These are phyloP conservation scores for Drosophila kepulauana DNA, from an alignment of 1,140 invertebrate species.

Conservation along the genomic window DNA sequence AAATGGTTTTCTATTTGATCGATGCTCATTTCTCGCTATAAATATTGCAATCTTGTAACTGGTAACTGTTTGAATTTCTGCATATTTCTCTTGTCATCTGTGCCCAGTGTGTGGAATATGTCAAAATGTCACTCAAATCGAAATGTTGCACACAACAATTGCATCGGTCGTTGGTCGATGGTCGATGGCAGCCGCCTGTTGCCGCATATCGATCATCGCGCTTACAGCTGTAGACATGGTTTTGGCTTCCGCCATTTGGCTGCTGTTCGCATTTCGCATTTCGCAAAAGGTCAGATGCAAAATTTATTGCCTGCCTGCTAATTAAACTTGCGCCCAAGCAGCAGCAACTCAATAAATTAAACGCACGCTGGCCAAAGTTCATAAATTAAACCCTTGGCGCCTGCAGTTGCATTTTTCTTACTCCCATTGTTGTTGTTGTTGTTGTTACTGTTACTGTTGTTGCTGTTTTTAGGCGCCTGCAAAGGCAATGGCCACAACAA, in stretches of 20 bases:
- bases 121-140: constrained; percentile 20
- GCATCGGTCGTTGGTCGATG: no score
- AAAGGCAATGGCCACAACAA: neutral
- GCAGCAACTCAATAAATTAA: constrained; percentile 43
- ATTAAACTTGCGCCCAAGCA: constrained; percentile 30
- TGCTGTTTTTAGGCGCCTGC: constrained; percentile 17
- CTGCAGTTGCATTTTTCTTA: constrained; percentile 21
- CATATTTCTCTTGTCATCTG: neutral
- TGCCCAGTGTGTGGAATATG: constrained; percentile 4
- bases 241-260: constrained; percentile 1
- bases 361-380: constrained; percentile 36
- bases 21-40: neutral
- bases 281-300: neutral
- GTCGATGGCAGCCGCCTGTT: neutral
- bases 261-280: no score
- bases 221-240: neutral
- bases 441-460: constrained; percentile 1
- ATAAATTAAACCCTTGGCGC: constrained; percentile 37
- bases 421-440: constrained; percentile 5
- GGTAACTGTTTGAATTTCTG: neutral
- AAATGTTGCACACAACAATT: neutral
- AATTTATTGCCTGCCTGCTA: constrained; percentile 35
- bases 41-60: neutral
- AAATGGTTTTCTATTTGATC: neutral
- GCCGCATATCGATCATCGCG: constrained; percentile 21